A percentile compares a stretch with the other conserved stretches of the same genome.
Conservation (phyloP, 2,888 invertebrate species). For the Zonitis immaculata region DNA sequence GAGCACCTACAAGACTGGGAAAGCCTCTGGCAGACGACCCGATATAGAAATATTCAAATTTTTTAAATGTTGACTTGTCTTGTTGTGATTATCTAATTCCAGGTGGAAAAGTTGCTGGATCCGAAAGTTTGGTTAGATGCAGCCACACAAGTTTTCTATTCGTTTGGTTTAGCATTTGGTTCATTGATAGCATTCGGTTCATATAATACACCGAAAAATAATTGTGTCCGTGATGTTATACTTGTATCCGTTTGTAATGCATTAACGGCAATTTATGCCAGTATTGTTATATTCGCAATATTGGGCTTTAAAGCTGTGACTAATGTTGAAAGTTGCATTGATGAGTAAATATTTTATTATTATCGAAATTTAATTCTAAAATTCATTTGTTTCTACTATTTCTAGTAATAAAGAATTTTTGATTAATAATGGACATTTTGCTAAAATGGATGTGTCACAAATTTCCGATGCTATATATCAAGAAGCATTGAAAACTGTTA, state of each 20-base stretch:
- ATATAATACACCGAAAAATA: constrained; percentile 92
- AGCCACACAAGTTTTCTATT: constrained; percentile 95
- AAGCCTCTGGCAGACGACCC: no score
- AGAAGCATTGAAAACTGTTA: constrained; percentile 39
- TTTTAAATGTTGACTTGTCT: no score
- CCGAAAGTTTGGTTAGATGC: constrained; percentile 95
- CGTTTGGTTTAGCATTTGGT: constrained; percentile 91
- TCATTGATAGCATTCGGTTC: constrained; percentile 94
- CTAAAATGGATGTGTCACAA: constrained; percentile 27
- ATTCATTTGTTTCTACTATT: no score
- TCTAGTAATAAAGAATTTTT: constrained; percentile 52
- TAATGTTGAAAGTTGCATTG: constrained; percentile 80
- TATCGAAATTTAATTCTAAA: neutral
- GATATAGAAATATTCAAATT: no score
- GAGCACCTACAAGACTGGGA: no score
- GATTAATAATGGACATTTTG: constrained; percentile 36
- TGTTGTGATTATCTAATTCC: no score
- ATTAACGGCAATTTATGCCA: constrained; percentile 90
- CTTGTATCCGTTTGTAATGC: constrained; percentile 90
- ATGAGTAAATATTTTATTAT: constrained; percentile 54
- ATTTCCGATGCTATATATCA: constrained; percentile 20
- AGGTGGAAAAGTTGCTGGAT: constrained; percentile 79
- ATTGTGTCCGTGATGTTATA: constrained; percentile 88
- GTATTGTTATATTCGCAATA: constrained; percentile 91
- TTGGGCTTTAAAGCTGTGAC: constrained; percentile 93